Conservation (phyloP, 2,113 vertebrate genomes). For the Psittacula cyanocephala region DNA sequence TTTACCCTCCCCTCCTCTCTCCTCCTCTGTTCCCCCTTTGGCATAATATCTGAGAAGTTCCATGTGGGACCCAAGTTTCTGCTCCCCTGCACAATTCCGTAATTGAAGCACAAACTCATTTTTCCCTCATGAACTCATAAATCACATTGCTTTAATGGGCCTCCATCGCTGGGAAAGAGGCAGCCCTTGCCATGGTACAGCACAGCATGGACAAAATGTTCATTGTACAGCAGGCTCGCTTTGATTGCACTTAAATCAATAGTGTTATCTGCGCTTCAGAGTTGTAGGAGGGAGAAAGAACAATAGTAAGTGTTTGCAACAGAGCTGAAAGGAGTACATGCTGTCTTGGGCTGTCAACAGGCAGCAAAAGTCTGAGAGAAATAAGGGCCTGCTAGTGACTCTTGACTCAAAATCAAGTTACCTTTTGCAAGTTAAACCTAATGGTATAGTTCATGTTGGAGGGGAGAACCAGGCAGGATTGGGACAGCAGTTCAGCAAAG, state of each 20-base stretch:
- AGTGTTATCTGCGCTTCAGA: neutral
- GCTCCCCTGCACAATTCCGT: neutral
- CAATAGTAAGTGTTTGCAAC: neutral
- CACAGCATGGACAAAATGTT: neutral
- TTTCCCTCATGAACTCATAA: neutral
- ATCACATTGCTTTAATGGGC: neutral
- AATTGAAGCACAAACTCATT: neutral
- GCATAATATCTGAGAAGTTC: neutral
- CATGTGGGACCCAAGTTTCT: neutral
- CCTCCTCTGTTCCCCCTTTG: neutral
- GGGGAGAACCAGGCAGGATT: fast-evolving
- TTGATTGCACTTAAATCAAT: constrained; percentile 25
- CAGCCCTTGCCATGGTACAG: neutral
- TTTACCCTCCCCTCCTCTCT: neutral
- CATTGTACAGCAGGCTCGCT: neutral
- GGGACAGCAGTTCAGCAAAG: neutral
- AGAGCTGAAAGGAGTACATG: neutral
- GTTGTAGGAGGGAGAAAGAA: neutral
- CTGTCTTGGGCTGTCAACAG: neutral
- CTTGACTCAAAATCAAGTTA: neutral
- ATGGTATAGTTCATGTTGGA: neutral
- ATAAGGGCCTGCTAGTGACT: neutral
- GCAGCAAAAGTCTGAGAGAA: neutral
- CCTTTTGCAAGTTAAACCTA: neutral
- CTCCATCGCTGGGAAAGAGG: neutral